A percentile compares a stretch with the other conserved stretches of the same genome.
Conservation (phyloP, 2,797 vertebrate species). For the Smutsia temminckii region DNA sequence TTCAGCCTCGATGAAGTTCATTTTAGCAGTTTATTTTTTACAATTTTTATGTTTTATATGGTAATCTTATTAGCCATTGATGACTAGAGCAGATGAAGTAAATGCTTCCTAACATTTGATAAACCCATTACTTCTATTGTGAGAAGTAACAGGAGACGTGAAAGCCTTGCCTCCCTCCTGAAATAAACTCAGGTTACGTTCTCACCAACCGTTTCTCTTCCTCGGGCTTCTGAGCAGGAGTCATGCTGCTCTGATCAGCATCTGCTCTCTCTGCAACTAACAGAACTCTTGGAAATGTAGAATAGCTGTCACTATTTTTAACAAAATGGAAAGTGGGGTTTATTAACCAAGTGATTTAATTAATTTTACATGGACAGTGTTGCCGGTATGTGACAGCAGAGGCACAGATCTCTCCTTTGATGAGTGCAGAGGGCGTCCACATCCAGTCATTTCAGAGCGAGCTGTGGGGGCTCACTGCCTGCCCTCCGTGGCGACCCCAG, state of each 20-base stretch:
- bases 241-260: background rate
- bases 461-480: background rate
- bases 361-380: background rate
- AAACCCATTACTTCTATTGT: slow-evolving; percentile 35
- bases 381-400: background rate
- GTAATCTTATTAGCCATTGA: slow-evolving; percentile 58
- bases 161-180: slow-evolving; percentile 15
- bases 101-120: slow-evolving; percentile 49
- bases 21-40: background rate
- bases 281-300: slow-evolving; percentile 14
- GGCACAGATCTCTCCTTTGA: background rate
- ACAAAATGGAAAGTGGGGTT: background rate
- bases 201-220: background rate
- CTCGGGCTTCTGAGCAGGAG: slow-evolving; percentile 8
- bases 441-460: background rate
- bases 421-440: background rate
- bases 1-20: background rate
- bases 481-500: background rate
- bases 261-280: slow-evolving; percentile 13
- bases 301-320: slow-evolving; percentile 30
- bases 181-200: slow-evolving; percentile 67
- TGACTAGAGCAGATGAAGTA: slow-evolving; percentile 64
- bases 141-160: slow-evolving; percentile 47
- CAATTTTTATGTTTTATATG: background rate
- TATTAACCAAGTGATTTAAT: background rate